Conservation (phyloP, 2,797 vertebrate species). For the Semaprochilodus insignis region DNA sequence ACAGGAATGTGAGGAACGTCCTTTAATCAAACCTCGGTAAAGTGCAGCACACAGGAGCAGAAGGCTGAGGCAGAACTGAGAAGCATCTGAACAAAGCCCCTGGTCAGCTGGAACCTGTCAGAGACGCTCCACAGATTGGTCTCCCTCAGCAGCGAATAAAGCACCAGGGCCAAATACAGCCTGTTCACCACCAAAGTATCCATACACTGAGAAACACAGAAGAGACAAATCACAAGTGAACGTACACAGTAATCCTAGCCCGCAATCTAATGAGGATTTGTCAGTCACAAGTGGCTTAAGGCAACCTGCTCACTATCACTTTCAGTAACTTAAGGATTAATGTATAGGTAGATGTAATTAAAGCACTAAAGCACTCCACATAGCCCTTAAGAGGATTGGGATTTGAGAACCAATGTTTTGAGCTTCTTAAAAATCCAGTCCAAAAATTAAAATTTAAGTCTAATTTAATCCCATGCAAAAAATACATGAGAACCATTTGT, state of each 20-base stretch:
- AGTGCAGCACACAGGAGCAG: constrained; percentile 90
- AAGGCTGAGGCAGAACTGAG: constrained; percentile 90
- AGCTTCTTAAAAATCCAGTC: no score
- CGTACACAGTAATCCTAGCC: background rate
- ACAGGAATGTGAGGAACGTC: background rate
- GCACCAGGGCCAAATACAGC: constrained; percentile 88
- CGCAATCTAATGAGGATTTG: background rate
- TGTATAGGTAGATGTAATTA: background rate
- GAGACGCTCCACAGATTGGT: constrained; percentile 88
- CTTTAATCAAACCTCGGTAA: constrained; percentile 85
- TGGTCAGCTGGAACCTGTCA: constrained; percentile 85
- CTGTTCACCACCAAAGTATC: constrained; percentile 79
- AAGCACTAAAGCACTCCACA: constrained; percentile 6
- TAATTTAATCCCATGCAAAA: background rate
- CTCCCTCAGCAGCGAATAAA: constrained; percentile 87
- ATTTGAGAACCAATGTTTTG: background rate
- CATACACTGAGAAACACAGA: constrained; percentile 75
- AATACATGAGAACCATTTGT: background rate
- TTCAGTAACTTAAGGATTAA: background rate
- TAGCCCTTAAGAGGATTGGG: constrained; percentile 26
- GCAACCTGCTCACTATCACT: background rate
- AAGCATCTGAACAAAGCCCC: constrained; percentile 90
- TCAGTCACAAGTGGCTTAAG: background rate
- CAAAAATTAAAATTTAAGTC: background rate
- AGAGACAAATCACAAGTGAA: background rate